These are phyloP conservation scores for Hetaerina americana DNA, from an alignment of 1,140 invertebrate species.

Conservation along the genomic window DNA sequence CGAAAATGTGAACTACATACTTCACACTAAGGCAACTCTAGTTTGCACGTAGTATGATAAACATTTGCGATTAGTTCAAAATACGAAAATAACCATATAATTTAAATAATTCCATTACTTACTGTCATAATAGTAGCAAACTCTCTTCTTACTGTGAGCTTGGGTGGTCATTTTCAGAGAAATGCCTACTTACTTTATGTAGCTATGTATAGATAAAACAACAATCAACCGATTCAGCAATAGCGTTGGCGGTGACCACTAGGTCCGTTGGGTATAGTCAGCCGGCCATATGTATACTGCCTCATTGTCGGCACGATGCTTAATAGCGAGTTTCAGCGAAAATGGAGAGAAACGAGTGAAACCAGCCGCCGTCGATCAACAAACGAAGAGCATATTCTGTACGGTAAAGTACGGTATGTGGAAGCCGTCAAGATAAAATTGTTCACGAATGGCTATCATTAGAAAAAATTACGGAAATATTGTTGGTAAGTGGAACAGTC, in stretches of 20 bases:
- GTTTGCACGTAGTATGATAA: neutral
- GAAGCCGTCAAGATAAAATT: neutral
- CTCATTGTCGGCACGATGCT: too few relatives aligned
- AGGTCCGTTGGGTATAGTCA: neutral
- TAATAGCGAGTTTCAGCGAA: neutral
- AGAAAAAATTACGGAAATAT: neutral
- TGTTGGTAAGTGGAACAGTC: neutral
- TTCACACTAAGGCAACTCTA: too few relatives aligned
- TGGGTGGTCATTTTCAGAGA: slow-evolving; percentile 33
- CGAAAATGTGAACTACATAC: too few relatives aligned
- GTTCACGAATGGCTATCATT: neutral
- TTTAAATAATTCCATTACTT: slow-evolving; percentile 40
- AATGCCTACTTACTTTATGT: slow-evolving; percentile 14
- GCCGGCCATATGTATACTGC: neutral
- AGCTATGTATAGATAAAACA: neutral
- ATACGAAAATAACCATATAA: neutral
- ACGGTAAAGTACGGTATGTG: neutral
- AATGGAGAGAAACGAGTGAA: neutral
- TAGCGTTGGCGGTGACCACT: neutral
- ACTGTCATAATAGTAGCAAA: slow-evolving; percentile 99
- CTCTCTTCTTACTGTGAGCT: slow-evolving; percentile 78
- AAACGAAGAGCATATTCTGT: neutral
- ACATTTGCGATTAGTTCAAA: neutral
- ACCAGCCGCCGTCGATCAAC: neutral
- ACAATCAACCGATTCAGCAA: neutral